Conservation (phyloP, 2,797 vertebrate genomes). For the Galaxias olidus region DNA sequence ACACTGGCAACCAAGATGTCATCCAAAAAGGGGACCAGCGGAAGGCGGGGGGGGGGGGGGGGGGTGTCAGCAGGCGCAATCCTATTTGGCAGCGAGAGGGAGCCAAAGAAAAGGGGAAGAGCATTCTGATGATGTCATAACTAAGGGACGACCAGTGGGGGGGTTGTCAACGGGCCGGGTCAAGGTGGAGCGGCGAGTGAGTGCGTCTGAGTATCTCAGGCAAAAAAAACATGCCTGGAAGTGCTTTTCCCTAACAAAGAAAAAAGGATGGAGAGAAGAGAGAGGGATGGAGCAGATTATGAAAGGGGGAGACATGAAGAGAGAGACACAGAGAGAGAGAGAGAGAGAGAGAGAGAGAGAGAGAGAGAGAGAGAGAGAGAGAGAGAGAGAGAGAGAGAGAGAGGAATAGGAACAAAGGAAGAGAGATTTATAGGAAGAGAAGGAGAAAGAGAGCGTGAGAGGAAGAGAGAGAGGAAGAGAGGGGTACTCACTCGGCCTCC, state of each 20-base stretch:
- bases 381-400: not conserved
- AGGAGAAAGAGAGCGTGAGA: not conserved
- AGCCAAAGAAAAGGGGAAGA: not conserved
- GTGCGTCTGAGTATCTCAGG: not conserved
- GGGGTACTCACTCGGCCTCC: conserved; percentile 83
- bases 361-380: not conserved
- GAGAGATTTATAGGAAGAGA: not conserved
- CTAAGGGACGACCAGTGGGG: not conserved
- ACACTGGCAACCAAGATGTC: not conserved
- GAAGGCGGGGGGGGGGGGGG: not conserved
- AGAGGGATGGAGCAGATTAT: not conserved
- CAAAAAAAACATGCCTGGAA: not conserved
- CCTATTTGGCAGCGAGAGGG: no score
- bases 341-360: not conserved
- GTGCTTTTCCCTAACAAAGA: not conserved
- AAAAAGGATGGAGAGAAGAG: not conserved
- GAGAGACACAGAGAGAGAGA: not conserved
- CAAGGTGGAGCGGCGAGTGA: not conserved
- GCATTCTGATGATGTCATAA: not conserved
- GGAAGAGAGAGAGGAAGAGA: not conserved
- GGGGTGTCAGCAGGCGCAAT: no score
- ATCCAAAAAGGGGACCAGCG: not conserved
- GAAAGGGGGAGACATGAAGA: not conserved
- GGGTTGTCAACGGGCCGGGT: no score
- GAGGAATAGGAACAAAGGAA: not conserved